Evolutionary conservation across 2,113 vertebrate genomes (phyloP), one percentile per base, ranked within the genome.

Genomic region (Bubalus kerabau): DNA sequence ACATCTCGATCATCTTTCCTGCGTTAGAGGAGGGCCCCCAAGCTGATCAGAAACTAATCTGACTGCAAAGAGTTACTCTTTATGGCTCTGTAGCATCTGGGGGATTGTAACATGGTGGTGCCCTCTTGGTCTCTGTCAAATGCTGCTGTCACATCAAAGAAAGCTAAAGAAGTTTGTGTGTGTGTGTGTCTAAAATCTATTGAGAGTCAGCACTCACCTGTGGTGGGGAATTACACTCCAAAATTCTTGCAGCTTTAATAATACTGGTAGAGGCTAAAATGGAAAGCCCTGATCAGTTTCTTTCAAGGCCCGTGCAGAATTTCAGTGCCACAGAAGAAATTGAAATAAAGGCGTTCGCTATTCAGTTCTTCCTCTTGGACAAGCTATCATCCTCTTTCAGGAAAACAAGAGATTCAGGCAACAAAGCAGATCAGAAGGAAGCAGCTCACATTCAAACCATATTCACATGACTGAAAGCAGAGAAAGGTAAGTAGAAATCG

Each of bases 341-440:
- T 93, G 96, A 98, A 97, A 97, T 80, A 2, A 90, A 98, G 67
- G 81, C 57, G 64, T 88, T 89, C 23, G 43, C 40, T 92, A 78
- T 36, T 94, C 84, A 84, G 40, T 40, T 28, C 60, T 32, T 8
- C 91, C 93, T 80, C 21, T 90, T 91, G 96, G 88, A 97, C 87
- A 97, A 97, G 93, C 91, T 84, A 19, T 54, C 57, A 84, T 71
- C 96, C 98, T 97, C 97, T 97, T 98, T 98, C 81, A 95, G 93
- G 92, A 97, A 98, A 97, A 0, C 89, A 50, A 97, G 94, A 87
- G 87, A 90, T 82, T n/a, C 0, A 32, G 57, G 30, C 36, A 92
- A 10, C 30, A 85, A 82, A 56, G 87, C 2, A 90, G 0, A 83
- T 43, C 56, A 95, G 64, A 28, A 80, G 91, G 50, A 19, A 98